These are phyloP conservation scores for Pogonomyrmex californicus DNA, from an alignment of 1,140 invertebrate genomes.

Conservation along the genomic window DNA sequence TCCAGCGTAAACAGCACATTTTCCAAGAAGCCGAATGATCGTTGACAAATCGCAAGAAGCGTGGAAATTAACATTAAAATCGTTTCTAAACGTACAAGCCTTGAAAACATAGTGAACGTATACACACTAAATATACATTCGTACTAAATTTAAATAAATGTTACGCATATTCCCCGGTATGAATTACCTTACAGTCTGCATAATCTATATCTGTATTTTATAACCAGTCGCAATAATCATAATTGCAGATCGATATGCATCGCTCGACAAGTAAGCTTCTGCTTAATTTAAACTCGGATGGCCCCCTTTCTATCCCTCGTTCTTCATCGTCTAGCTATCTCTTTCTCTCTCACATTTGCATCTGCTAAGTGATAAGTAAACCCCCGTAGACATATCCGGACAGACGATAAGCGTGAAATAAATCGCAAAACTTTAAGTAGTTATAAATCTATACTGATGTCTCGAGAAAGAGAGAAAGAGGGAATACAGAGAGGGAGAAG, in stretches of 20 bases:
- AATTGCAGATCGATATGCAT: conserved; percentile 51
- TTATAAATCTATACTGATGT: conserved; percentile 86
- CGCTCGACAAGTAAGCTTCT: conserved; percentile 76
- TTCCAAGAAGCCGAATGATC: conserved; percentile 49
- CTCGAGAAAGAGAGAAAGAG: conserved; percentile 58
- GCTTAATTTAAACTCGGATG: conserved; percentile 83
- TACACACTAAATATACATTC: conserved; percentile 21
- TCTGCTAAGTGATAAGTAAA: conserved; percentile 87
- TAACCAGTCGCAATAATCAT: conserved; percentile 31
- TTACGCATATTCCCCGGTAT: background rate
- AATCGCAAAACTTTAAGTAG: conserved; percentile 87
- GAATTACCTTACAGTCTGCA: conserved; percentile 18
- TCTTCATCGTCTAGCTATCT: conserved; percentile 26
- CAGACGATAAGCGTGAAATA: conserved; percentile 86
- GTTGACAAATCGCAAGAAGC: conserved; percentile 49
- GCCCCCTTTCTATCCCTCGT: conserved; percentile 6
- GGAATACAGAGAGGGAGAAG: background rate
- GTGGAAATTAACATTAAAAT: conserved; percentile 42
- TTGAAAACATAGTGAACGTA: background rate
- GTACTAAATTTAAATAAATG: conserved; percentile 28
- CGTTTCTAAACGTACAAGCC: conserved; percentile 38
- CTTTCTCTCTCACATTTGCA: conserved; percentile 81
- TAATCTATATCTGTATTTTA: conserved; percentile 19
- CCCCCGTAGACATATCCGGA: conserved; percentile 83
- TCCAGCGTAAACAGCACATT: conserved; percentile 20